Evolutionary conservation across 2,113 vertebrate species (phyloP).

Genomic region (Eudorcas thomsonii): DNA sequence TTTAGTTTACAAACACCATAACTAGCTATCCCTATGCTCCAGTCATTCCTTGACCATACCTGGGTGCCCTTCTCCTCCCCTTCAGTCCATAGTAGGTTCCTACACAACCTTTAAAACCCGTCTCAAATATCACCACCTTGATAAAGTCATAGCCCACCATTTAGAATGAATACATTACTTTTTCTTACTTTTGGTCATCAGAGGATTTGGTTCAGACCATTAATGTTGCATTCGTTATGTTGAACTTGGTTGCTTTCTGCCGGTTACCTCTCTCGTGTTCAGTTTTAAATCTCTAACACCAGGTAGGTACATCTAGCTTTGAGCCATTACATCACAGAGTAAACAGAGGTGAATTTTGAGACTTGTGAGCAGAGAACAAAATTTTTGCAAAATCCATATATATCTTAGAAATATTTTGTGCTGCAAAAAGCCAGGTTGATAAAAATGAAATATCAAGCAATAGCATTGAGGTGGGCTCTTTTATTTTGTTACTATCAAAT

Average conservation of each 20-base stretch:
- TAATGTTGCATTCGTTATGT: neutral
- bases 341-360: neutral
- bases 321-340: neutral
- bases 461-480: neutral
- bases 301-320: neutral
- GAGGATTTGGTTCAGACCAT: neutral
- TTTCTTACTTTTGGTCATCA: neutral
- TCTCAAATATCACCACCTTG: neutral
- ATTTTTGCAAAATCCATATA: neutral
- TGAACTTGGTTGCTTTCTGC: neutral
- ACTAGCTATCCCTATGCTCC: neutral
- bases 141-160: neutral
- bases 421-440: neutral
- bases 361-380: neutral
- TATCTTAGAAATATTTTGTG: neutral
- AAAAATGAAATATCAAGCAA: neutral
- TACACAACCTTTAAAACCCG: neutral
- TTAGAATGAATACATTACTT: neutral
- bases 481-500: neutral
- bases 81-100: neutral
- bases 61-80: neutral
- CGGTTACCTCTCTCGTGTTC: neutral
- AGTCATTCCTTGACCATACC: neutral
- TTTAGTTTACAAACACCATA: neutral
- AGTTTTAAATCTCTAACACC: neutral